Conservation (phyloP, 92 coral and sea anemone genomes). For the Epizoanthus scotinus region DNA sequence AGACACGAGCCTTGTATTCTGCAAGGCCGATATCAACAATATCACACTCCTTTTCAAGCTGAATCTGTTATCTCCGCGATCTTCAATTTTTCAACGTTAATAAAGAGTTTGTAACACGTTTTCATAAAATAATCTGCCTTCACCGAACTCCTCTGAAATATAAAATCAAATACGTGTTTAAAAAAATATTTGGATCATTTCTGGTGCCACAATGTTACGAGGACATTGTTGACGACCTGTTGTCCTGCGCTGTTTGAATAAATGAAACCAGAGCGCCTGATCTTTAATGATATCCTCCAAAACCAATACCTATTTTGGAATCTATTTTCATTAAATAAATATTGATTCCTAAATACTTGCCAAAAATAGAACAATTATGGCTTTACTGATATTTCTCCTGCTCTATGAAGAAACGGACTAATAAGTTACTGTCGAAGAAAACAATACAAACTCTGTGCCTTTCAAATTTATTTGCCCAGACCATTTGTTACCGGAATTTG, state of each 20-base stretch:
- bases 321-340: constrained; percentile 16
- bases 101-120: background rate
- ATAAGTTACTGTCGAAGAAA: background rate
- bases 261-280: background rate
- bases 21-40: constrained; percentile 31
- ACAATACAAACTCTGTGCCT: no score
- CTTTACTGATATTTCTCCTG: background rate
- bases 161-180: background rate
- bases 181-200: background rate
- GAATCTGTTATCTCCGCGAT: background rate
- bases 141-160: background rate
- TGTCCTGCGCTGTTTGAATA: background rate
- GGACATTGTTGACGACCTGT: background rate
- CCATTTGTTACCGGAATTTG: no score
- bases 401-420: background rate
- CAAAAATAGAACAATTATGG: constrained; percentile 8
- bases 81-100: background rate
- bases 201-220: background rate
- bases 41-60: constrained; percentile 20
- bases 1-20: constrained; percentile 7
- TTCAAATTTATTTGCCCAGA: no score
- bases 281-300: constrained; percentile 7
- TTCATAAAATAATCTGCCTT: background rate
- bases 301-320: constrained; percentile 4
- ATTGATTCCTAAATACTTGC: constrained; percentile 5